Percentiles rank a stretch among this genome's conserved stretches.
Evolutionary conservation across 2,888 invertebrate genomes (phyloP).

Genomic region (Patella pellucida): DNA sequence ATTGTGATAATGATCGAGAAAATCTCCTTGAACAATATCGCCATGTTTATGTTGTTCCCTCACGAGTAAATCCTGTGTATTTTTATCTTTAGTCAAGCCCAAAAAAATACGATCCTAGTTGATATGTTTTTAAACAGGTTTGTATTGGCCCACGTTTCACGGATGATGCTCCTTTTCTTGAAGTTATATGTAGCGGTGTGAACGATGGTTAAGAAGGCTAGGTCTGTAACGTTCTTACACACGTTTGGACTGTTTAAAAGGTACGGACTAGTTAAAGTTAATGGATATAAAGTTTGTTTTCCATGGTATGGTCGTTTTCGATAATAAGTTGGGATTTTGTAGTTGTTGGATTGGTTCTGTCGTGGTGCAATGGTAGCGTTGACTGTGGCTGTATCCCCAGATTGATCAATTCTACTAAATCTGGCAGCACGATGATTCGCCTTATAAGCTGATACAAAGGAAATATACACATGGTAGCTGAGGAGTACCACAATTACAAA

Average conservation of each 20-base stretch:
- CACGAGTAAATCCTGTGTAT: slow-evolving; percentile 46
- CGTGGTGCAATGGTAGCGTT: too few species aligned
- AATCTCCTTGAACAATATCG: slow-evolving; percentile 58
- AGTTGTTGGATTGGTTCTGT: too few species aligned
- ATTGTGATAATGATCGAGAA: too few species aligned
- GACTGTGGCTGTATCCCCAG: too few species aligned
- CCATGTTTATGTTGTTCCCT: slow-evolving; percentile 49
- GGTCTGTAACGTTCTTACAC: slow-evolving; percentile 37
- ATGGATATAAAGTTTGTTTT: slow-evolving; percentile 40
- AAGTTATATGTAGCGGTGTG: slow-evolving; percentile 52
- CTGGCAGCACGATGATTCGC: too few species aligned
- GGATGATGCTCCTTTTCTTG: slow-evolving; percentile 43
- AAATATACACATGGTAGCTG: too few species aligned
- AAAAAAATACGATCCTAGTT: slow-evolving; percentile 50
- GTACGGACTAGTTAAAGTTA: slow-evolving; percentile 47
- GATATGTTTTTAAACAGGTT: slow-evolving; percentile 40
- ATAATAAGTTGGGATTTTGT: too few species aligned
- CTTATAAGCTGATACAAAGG: too few species aligned
- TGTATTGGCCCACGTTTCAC: slow-evolving; percentile 58
- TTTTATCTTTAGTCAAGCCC: slow-evolving; percentile 19
- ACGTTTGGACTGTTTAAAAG: slow-evolving; percentile 48
- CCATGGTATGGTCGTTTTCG: too few species aligned
- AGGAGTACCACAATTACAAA: too few species aligned
- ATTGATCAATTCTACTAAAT: too few species aligned
- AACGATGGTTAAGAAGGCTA: slow-evolving; percentile 52